Conservation (phyloP, 2,797 vertebrate genomes). For the Gadopsis marmoratus region DNA sequence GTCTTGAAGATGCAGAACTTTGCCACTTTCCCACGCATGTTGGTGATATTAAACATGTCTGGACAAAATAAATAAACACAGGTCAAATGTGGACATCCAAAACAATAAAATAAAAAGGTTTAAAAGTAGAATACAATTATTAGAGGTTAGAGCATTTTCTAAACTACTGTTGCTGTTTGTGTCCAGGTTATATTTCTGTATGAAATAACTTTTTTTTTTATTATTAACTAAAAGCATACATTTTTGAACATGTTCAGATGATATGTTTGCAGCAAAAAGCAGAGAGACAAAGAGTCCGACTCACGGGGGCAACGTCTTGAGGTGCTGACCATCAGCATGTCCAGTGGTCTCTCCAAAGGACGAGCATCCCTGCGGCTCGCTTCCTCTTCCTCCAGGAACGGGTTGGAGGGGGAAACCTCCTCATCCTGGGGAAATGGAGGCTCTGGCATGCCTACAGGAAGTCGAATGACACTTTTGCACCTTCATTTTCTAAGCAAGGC, state of each 20-base stretch:
- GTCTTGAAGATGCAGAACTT: constrained; percentile 98
- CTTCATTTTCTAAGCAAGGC: not conserved
- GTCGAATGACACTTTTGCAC: too few relatives aligned
- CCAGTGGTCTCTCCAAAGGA: constrained; percentile 91
- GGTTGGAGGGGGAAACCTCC: constrained; percentile 95
- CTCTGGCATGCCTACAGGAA: constrained; percentile 91
- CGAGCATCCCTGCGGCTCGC: constrained; percentile 90
- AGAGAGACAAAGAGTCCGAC: constrained; percentile 46
- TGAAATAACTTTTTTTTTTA: not conserved
- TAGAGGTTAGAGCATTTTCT: not conserved
- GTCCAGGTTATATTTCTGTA: not conserved
- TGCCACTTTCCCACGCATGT: constrained; percentile 93
- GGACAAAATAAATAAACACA: constrained; percentile 29
- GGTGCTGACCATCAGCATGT: constrained; percentile 95
- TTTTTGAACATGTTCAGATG: not conserved
- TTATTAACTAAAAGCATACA: not conserved
- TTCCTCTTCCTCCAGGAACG: constrained; percentile 96
- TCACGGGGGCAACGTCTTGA: constrained; percentile 94
- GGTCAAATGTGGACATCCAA: constrained; percentile 6
- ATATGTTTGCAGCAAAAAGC: not conserved
- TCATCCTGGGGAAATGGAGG: constrained; percentile 93
- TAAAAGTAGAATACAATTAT: not conserved
- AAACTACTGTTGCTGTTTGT: not conserved
- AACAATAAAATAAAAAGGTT: not conserved
- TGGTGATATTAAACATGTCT: constrained; percentile 98